Base-by-base conservation (phyloP, 1,140 invertebrate species). In the Drosophila kohkoa region DNA sequence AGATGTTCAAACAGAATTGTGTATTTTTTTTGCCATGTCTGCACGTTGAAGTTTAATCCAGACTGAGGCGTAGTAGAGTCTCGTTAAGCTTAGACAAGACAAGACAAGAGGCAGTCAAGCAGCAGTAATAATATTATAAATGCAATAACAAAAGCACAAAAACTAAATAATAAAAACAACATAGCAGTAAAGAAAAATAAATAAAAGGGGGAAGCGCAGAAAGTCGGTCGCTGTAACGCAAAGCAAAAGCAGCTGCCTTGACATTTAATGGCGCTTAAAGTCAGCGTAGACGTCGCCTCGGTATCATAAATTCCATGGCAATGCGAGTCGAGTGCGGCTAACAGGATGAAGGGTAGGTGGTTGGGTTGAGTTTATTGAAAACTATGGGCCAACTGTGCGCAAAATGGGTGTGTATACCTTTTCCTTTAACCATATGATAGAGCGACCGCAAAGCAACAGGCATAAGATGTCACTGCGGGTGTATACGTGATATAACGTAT, bases 121-220 rank as follows among this genome's bases (percentile, higher is more conserved):
- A 72, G 85, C 58, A 81, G 69, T 88, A 88, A 88, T 81, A 81
- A 66, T 78, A 81, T 78, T 77, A 74, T 62, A 71, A 55, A 64
- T 73, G 68, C 64, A 77, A 79, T 49, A 62, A 62, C 59, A 75
- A 59, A 58, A 8, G 51, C 32, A 48, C 0, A 35, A 60, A 35
- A 60, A 55, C 38, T 60, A 62, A 55, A 32, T 28, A 43, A 38
- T 32, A 57, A 59, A 45, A 45, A 51, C 8, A 73, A 52, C 11
- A 57, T 41, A 5, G 25, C 3, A 7, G 28, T 8, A 59, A 25
- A 25, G 8, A 41, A 46, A 57, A 54, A 25, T 13, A 62, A 55
- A 10, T 38, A 46, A 25, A 55, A 48, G 30, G 52, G 43, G 16
- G 16, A 13, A 8, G 6, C 6, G 8, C 7, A 63, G 43, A 25